phyloP scores from a whole-genome alignment of 2,888 invertebrate genomes.

The Dione juno region DNA sequence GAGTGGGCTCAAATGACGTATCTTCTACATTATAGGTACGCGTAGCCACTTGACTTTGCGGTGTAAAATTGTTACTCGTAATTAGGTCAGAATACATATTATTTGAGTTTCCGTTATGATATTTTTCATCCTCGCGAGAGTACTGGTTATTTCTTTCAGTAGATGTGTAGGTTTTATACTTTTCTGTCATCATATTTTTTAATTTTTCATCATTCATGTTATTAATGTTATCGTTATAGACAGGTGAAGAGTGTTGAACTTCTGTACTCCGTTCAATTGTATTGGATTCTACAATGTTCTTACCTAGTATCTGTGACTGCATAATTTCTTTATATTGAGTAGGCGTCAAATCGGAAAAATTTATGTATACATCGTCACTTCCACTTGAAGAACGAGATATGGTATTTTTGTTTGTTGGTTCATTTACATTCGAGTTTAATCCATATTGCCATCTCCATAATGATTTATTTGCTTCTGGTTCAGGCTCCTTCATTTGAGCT shows the following conservation, averaged over 20 bases:
- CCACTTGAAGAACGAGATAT: constrained; percentile 74
- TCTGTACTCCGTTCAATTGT: constrained; percentile 41
- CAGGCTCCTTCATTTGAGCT: constrained; percentile 63
- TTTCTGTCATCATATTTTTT: constrained; percentile 18
- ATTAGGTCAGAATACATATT: constrained; percentile 56
- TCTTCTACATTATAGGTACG: constrained; percentile 66
- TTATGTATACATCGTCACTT: constrained; percentile 73
- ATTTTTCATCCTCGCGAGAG: background rate
- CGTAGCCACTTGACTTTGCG: constrained; percentile 62
- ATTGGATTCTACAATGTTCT: constrained; percentile 49
- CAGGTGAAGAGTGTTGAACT: constrained; percentile 24
- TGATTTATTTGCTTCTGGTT: constrained; percentile 69
- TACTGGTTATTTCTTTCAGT: constrained; percentile 18
- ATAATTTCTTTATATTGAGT: constrained; percentile 74
- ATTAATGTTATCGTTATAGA: constrained; percentile 11
- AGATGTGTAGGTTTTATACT: constrained; percentile 23
- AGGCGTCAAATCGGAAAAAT: constrained; percentile 74
- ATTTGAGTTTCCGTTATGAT: constrained; percentile 17
- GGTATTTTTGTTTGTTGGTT: constrained; percentile 66
- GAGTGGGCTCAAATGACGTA: constrained; percentile 57
- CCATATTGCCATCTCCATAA: constrained; percentile 80
- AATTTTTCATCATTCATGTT: background rate
- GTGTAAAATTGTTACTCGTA: constrained; percentile 60
- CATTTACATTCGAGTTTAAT: constrained; percentile 59
- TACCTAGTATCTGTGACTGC: constrained; percentile 58